Evolutionary conservation across 2,113 vertebrate species (phyloP).

Genomic region (Apus apus): DNA sequence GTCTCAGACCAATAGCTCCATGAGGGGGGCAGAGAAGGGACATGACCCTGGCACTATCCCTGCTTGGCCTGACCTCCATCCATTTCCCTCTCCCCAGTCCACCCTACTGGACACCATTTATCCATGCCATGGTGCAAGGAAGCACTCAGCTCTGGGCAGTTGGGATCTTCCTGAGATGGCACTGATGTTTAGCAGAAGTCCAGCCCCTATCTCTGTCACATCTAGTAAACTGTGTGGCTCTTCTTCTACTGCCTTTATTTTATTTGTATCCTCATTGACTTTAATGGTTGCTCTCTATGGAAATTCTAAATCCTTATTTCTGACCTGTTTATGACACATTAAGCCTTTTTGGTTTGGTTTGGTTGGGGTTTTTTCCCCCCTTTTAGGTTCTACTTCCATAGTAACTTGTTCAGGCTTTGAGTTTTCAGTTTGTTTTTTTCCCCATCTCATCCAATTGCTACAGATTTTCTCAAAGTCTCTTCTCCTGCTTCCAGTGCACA

Average conservation of each 20-base stretch:
- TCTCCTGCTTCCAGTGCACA: neutral
- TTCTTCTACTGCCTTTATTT: neutral
- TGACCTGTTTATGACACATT: neutral
- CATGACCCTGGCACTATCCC: neutral
- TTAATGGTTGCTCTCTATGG: neutral
- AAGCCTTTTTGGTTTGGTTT: too few relatives aligned
- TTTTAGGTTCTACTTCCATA: neutral
- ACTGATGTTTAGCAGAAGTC: neutral
- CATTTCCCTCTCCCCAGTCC: neutral
- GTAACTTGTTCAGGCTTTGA: neutral
- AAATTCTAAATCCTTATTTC: neutral
- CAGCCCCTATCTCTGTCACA: neutral
- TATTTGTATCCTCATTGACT: neutral
- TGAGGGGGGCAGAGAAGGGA: neutral
- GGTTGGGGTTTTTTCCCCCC: too few relatives aligned
- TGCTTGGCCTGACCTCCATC: neutral
- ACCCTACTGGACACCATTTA: accelerated
- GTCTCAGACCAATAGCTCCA: neutral
- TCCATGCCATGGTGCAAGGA: neutral
- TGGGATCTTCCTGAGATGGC: neutral
- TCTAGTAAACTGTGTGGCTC: neutral
- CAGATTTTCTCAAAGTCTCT: neutral
- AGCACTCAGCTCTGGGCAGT: neutral
- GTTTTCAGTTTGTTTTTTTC: neutral
- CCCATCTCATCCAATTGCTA: neutral